Percentiles rank a stretch among this genome's conserved stretches.
phyloP scores from a whole-genome alignment of 1,140 invertebrate genomes.

The Drosophila ironensis region DNA sequence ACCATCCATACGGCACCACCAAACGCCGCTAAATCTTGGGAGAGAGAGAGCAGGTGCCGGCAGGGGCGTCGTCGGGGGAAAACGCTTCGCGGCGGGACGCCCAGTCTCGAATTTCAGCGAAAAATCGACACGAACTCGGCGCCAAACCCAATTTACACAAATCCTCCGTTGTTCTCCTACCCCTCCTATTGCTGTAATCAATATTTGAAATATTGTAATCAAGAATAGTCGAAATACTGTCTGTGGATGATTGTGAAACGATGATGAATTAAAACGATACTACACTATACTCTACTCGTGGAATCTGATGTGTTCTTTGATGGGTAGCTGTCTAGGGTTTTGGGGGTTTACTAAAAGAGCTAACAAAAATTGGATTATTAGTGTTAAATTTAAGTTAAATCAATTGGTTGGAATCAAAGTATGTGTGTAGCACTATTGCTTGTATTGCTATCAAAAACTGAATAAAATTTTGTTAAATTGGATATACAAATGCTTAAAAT shows the following conservation, averaged over 20 bases:
- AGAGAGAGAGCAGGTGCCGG: conserved; percentile 58
- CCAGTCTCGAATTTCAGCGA: conserved; percentile 67
- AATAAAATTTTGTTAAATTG: too few species aligned
- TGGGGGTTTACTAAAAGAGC: too few species aligned
- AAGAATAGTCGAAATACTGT: conserved; percentile 68
- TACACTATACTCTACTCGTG: conserved; percentile 60
- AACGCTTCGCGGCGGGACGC: conserved; percentile 3
- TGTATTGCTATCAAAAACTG: too few species aligned
- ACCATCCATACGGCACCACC: conserved; percentile 13
- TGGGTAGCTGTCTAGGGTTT: background rate
- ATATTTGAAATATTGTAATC: conserved; percentile 79
- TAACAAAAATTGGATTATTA: too few species aligned
- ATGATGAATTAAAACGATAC: conserved; percentile 77
- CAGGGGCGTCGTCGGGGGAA: background rate
- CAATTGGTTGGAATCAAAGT: too few species aligned
- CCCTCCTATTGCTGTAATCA: conserved; percentile 40
- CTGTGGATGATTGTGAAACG: conserved; percentile 76
- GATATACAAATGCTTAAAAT: too few species aligned
- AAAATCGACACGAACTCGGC: conserved; percentile 4
- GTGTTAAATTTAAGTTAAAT: too few species aligned
- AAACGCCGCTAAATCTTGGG: conserved; percentile 43
- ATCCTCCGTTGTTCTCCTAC: conserved; percentile 51
- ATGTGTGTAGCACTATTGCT: too few species aligned
- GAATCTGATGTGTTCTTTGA: background rate
- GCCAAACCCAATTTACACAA: conserved; percentile 16